Percentiles rank a stretch among this genome's conserved stretches.
Evolutionary conservation across 2,797 vertebrate genomes (phyloP).

Genomic region (Buphagus erythrorhynchus): DNA sequence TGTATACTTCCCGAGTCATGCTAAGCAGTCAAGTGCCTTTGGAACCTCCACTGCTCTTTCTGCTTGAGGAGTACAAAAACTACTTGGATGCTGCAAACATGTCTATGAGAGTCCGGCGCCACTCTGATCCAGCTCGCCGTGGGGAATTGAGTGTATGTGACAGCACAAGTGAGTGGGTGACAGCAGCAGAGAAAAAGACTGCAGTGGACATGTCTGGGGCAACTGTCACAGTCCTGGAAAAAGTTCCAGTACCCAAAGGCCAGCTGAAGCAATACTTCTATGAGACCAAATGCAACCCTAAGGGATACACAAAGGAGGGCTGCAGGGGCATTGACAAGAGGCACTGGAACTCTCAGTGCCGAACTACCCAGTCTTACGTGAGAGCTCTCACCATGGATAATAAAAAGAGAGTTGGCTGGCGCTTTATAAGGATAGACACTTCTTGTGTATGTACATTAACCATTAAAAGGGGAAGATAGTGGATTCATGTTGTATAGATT

Average conservation of each 20-base stretch:
- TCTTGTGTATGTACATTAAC: slow-evolving; percentile 99
- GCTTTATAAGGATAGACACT: slow-evolving; percentile 99
- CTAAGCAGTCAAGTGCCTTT: slow-evolving; percentile 99
- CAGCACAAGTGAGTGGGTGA: slow-evolving; percentile 99
- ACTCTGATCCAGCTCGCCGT: slow-evolving; percentile 95
- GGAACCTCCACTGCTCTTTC: slow-evolving; percentile 98
- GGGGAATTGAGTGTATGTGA: slow-evolving; percentile 99
- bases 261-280: slow-evolving; percentile 99
- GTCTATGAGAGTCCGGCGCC: slow-evolving; percentile 97
- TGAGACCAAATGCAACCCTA: slow-evolving; percentile 99
- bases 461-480: slow-evolving; percentile 99
- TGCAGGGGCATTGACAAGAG: slow-evolving; percentile 99
- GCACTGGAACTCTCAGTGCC: slow-evolving; percentile 99
- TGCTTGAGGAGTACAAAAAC: slow-evolving; percentile 99
- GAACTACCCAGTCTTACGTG: slow-evolving; percentile 99
- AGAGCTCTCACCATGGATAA: slow-evolving; percentile 99
- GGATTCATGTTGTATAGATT: slow-evolving; percentile 96
- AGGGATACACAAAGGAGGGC: slow-evolving; percentile 98
- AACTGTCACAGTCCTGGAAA: slow-evolving; percentile 96
- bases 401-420: slow-evolving; percentile 98
- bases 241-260: slow-evolving; percentile 97
- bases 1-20: slow-evolving; percentile 96
- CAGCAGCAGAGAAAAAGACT: slow-evolving; percentile 98
- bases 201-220: slow-evolving; percentile 99
- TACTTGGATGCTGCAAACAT: slow-evolving; percentile 99